Evolutionary conservation across 2,797 vertebrate genomes (phyloP).

Genomic region (Astyanax mexicanus): DNA sequence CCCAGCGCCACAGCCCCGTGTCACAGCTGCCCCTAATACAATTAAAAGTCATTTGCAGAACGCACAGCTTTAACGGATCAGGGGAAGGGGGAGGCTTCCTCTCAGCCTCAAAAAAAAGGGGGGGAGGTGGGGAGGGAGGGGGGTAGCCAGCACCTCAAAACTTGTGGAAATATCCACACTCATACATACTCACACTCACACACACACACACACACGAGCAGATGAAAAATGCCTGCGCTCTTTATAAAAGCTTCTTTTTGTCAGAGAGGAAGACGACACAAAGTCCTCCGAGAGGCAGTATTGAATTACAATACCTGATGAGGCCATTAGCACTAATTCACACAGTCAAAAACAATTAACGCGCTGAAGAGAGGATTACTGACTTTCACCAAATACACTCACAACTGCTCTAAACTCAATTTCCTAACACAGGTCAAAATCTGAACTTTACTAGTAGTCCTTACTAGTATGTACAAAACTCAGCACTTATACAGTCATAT

Average conservation of each 20-base stretch:
- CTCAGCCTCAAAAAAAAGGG: constrained; percentile 16
- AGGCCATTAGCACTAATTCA: constrained; percentile 35
- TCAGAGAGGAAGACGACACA: background rate
- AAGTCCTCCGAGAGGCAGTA: constrained; percentile 20
- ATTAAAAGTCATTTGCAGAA: constrained; percentile 88
- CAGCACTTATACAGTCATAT: no score
- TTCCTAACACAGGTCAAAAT: background rate
- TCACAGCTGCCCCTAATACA: constrained; percentile 86
- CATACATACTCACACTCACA: background rate
- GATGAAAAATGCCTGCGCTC: constrained; percentile 1
- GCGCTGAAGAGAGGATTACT: constrained; percentile 38
- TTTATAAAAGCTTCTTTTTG: background rate
- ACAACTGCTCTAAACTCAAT: constrained; percentile 1
- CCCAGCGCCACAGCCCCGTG: constrained; percentile 79
- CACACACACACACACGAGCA: background rate
- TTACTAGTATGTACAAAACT: no score
- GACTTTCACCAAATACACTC: constrained; percentile 18
- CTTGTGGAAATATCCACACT: constrained; percentile 11
- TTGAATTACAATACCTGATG: constrained; percentile 48
- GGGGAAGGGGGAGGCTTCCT: constrained; percentile 53
- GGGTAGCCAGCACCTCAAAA: constrained; percentile 21
- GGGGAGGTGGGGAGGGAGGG: background rate
- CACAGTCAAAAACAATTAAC: constrained; percentile 34
- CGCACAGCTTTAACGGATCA: constrained; percentile 78
- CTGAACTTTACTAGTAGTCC: background rate